Evolutionary conservation across 2,888 invertebrate genomes (phyloP).

Genomic region (Melinaea menophilus): DNA sequence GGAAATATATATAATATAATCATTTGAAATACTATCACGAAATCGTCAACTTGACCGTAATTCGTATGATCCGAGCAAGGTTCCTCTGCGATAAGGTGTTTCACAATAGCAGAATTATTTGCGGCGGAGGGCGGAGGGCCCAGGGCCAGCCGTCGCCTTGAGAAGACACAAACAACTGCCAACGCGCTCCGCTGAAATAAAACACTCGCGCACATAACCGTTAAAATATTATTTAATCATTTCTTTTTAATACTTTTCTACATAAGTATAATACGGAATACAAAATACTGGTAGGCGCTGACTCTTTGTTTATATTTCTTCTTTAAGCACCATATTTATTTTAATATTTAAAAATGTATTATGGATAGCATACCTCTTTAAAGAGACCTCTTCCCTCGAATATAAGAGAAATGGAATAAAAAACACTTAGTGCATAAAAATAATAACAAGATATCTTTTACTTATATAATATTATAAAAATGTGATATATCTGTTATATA

Average conservation of each 20-base stretch:
- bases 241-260: background rate
- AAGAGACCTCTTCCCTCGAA: no score
- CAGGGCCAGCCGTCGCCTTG: constrained; percentile 53
- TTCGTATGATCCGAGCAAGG: constrained; percentile 74
- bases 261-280: background rate
- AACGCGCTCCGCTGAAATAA: constrained; percentile 61
- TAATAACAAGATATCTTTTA: no score
- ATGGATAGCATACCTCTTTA: no score
- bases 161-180: constrained; percentile 73
- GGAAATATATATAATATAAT: constrained; percentile 53
- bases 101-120: constrained; percentile 78
- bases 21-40: constrained; percentile 64
- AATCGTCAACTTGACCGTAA: constrained; percentile 78
- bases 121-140: constrained; percentile 55
- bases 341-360: no score
- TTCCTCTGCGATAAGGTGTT: constrained; percentile 68
- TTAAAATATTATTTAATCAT: no score
- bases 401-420: no score
- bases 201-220: constrained; percentile 56
- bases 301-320: no score
- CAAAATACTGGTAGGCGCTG: no score
- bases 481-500: no score
- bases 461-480: no score
- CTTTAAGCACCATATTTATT: no score
- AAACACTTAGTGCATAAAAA: no score